phyloP scores from a whole-genome alignment of 2,888 invertebrate genomes.

The Cyrtodaria siliqua region DNA sequence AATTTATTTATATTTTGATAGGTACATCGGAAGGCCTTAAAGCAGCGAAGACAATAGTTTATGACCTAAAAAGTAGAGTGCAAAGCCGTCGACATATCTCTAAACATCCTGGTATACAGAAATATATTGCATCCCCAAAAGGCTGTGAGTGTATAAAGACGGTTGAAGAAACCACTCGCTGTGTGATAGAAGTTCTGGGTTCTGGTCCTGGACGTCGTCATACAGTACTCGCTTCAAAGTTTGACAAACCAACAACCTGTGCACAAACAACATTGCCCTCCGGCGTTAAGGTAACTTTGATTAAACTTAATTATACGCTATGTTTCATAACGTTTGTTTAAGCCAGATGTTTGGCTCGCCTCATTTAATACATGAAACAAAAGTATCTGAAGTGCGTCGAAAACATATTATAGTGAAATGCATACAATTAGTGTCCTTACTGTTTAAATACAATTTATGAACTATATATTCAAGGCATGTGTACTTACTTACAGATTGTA shows the following conservation, averaged over 20 bases:
- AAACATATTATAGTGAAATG: too few relatives aligned
- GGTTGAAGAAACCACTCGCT: slow-evolving; percentile 49
- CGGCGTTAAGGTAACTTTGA: slow-evolving; percentile 18
- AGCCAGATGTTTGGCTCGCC: too few relatives aligned
- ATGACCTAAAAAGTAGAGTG: slow-evolving; percentile 29
- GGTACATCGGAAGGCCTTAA: slow-evolving; percentile 55
- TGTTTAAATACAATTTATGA: too few relatives aligned
- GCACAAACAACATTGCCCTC: slow-evolving; percentile 21
- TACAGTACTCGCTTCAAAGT: slow-evolving; percentile 25
- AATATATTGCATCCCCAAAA: slow-evolving; percentile 38
- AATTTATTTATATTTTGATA: slow-evolving; percentile 7
- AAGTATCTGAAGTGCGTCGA: too few relatives aligned
- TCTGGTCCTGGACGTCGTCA: slow-evolving; percentile 16
- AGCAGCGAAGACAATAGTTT: slow-evolving; percentile 38
- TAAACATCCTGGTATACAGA: slow-evolving; percentile 42
- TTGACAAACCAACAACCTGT: slow-evolving; percentile 28
- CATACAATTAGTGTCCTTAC: too few relatives aligned
- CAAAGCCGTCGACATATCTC: slow-evolving; percentile 38
- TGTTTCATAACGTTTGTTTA: too few relatives aligned
- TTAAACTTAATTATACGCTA: too few relatives aligned
- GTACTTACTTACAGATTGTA: too few relatives aligned
- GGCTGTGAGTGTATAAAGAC: slow-evolving; percentile 54
- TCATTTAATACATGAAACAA: too few relatives aligned
- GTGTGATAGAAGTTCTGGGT: slow-evolving; percentile 50
- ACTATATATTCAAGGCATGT: too few relatives aligned